Conservation (phyloP, 2,113 vertebrate genomes). For the Gasterosteus aculeatus region DNA sequence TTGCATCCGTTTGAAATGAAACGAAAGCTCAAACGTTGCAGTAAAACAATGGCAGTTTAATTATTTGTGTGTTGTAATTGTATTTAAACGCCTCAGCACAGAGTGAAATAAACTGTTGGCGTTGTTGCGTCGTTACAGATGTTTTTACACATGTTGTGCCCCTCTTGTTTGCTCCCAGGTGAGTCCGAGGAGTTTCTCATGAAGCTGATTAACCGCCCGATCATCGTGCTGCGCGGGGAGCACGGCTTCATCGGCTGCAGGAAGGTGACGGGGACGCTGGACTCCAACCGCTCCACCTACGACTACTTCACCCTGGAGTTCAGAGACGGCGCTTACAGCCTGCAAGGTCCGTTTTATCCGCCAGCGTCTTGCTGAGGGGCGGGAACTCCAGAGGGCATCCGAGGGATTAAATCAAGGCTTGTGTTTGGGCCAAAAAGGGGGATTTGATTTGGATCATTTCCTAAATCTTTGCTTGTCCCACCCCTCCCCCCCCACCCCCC, state of each 20-base stretch:
- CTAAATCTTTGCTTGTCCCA: neutral
- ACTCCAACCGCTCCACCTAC: constrained; percentile 94
- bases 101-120: neutral
- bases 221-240: constrained; percentile 95
- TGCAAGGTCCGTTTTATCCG: constrained; percentile 84
- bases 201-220: constrained; percentile 98
- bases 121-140: neutral
- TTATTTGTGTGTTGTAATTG: neutral
- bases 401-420: constrained; percentile 43
- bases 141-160: neutral
- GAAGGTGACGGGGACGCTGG: constrained; percentile 94
- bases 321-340: constrained; percentile 91
- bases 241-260: constrained; percentile 98
- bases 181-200: constrained; percentile 94
- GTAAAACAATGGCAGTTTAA: neutral
- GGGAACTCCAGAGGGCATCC: constrained; percentile 15
- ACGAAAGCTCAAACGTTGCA: neutral
- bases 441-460: constrained; percentile 42
- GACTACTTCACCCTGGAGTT: constrained; percentile 97
- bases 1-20: constrained; percentile 22
- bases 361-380: neutral
- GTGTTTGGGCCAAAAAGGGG: constrained; percentile 25
- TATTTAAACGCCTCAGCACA: neutral
- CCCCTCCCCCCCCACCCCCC: neutral
- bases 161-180: constrained; percentile 70